Base-by-base conservation (phyloP, 2,113 vertebrate genomes). In the Brachyhypopomus occidentalis region DNA sequence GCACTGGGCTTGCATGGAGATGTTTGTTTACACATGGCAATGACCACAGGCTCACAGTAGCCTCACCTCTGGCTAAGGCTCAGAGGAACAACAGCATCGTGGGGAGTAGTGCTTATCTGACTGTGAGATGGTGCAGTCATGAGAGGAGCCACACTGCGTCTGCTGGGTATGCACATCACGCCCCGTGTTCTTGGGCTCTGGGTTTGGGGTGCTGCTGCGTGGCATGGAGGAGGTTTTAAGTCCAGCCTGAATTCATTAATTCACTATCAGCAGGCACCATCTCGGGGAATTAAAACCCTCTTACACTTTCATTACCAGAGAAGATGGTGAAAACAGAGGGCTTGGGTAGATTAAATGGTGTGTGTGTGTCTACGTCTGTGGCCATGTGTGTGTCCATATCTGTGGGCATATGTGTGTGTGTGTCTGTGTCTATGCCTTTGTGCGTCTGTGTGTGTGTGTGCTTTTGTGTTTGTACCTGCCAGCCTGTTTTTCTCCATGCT, bases 231-330 rank as follows among this genome's bases (percentile, higher is more conserved):
- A 72, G 34, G 30, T 1, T 70, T 70, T 38, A 19, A 41, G n/a
- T 75, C 52, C 30, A 76, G 75, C 8, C 36, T 66, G 59, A 80
- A 69, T 77, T 80, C 66, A 77, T 81, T 84, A 77, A 64, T 77
- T 52, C 36, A 22, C 22, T 72, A 75, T 80, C 34, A 72, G 71
- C 36, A 23, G 67, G 63, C 30, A 59, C 55, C 72, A 78, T 69
- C 70, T 69, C 36, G 36, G 52, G 36, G 73, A 69, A 74, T 69
- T 77, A 69, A 81, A 72, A 38, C 8, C 74, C 8, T 64, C 69
- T 56, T 59, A 71, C 74, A 76, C 77, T 76, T 74, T 81, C 73
- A 80, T 84, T 80, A 84, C 62, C 38, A 27, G 30, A 30, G 45
- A 70, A 80, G 74, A 73, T 80, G 8, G 48, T 52, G 48, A 78